Conservation (phyloP, 2,113 vertebrate genomes). For the Rhipidura dahli region DNA sequence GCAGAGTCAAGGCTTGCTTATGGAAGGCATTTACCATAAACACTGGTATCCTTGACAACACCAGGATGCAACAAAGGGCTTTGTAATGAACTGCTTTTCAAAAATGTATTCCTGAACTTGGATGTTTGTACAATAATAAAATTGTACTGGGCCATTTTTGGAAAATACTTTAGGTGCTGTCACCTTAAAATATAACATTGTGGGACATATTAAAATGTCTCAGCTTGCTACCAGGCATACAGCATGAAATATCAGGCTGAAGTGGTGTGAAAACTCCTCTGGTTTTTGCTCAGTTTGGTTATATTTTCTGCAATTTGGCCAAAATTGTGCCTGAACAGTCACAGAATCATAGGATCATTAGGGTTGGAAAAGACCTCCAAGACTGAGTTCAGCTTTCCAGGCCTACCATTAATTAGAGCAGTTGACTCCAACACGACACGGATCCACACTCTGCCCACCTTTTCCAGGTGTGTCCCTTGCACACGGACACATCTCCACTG, state of each 20-base stretch:
- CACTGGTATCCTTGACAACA: conserved; percentile 1
- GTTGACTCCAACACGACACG: background rate
- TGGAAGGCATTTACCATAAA: conserved; percentile 8
- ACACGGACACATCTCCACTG: background rate
- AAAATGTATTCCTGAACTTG: background rate
- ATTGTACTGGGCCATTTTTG: background rate
- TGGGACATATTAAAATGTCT: background rate
- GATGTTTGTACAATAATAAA: background rate
- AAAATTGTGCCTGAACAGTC: background rate
- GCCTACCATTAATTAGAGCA: background rate
- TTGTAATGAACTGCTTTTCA: background rate
- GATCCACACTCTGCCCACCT: background rate
- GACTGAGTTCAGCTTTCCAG: background rate
- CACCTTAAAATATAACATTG: background rate
- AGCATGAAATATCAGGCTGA: background rate
- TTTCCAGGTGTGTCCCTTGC: background rate
- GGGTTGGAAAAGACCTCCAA: background rate
- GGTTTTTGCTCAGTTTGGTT: background rate
- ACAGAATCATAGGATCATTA: background rate
- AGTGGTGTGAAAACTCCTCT: background rate
- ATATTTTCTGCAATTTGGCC: background rate
- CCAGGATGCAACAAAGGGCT: background rate
- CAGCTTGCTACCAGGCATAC: background rate
- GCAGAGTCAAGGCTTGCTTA: background rate
- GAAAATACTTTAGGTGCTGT: background rate